Base-by-base conservation (phyloP, 2,888 invertebrate genomes). In the Vandiemenella viatica region DNA sequence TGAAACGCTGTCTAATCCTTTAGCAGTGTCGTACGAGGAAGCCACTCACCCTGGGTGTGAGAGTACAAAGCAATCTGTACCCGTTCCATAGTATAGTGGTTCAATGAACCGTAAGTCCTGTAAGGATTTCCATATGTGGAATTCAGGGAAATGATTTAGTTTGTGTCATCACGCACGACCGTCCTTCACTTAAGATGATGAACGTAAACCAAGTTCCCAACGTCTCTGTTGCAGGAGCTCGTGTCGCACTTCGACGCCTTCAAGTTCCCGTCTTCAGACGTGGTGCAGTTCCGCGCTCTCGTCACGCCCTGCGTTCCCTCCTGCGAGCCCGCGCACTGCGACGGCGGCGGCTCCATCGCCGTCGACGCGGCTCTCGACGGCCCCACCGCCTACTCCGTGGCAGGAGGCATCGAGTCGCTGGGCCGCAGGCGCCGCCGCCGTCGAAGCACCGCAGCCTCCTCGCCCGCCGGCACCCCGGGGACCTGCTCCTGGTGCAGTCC, bases 201-300 rank as follows among this genome's bases (percentile, higher is more conserved):
- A n/a, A n/a, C n/a, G n/a, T n/a, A n/a, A n/a, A n/a, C n/a, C n/a
- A n/a, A n/a, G n/a, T n/a, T n/a, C n/a, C n/a, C n/a, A n/a, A n/a
- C n/a, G 10, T 13, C 20, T 45, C 18, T 53, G 64, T 67, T 69
- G 43, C 76, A 86, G 82, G 78, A 86, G 59, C 71, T 92, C 53
- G 71, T 90, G 53, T 90, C 91, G 46, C 84, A 88, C 68, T 92
- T 93, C 70, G 92, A 92, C 66, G 92, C 92, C 37, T 93, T 93
- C 77, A 92, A 93, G 67, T 93, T 93, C 73, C 92, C 92, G 40
- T 90, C 90, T 45, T 90, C 90, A n/a, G 91, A 92, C 65, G 84
- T 90, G 43, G 92, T 93, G 1, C 92, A 92, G 65, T 93, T 93
- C 79, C 80, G 91, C 55, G 92, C 92, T n/a, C 67, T 92, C 61